phyloP scores from a whole-genome alignment of 1,140 invertebrate genomes.

The Radopholus similis region DNA sequence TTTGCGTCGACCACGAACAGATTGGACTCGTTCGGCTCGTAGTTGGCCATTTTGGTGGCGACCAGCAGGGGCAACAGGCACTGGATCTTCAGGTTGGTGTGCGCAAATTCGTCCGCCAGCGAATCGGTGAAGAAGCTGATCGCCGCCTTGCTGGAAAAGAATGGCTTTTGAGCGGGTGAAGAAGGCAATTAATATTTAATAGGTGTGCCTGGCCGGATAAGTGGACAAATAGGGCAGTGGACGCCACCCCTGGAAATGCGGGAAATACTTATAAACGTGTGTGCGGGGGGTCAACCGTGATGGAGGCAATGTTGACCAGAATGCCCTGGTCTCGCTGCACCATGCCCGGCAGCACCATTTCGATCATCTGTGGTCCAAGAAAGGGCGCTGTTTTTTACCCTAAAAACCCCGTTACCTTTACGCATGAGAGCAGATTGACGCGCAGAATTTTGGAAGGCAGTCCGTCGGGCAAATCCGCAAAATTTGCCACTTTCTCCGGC shows the following conservation, averaged over 20 bases:
- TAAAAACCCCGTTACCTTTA: slow-evolving; percentile 39
- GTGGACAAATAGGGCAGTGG: slow-evolving; percentile 58
- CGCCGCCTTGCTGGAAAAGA: slow-evolving; percentile 47
- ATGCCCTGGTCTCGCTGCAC: slow-evolving; percentile 76
- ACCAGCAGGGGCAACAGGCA: slow-evolving; percentile 57
- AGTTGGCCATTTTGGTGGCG: slow-evolving; percentile 57
- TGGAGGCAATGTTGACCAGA: slow-evolving; percentile 86
- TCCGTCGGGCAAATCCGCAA: slow-evolving; percentile 59
- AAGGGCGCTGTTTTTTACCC: slow-evolving; percentile 33
- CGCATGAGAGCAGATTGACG: slow-evolving; percentile 52
- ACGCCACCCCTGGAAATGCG: slow-evolving; percentile 50
- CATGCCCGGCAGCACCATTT: slow-evolving; percentile 82
- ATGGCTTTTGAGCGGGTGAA: background rate
- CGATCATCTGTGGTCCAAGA: slow-evolving; percentile 68
- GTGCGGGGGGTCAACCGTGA: slow-evolving; percentile 71
- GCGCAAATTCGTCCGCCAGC: slow-evolving; percentile 50
- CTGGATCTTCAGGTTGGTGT: slow-evolving; percentile 58
- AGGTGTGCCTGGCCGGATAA: slow-evolving; percentile 43
- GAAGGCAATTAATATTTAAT: background rate
- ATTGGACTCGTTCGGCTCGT: slow-evolving; percentile 54
- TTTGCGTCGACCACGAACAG: slow-evolving; percentile 51
- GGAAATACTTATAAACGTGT: background rate
- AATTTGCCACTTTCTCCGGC: slow-evolving; percentile 76
- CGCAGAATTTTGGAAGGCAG: slow-evolving; percentile 57
- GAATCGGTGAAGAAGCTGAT: slow-evolving; percentile 55